Conservation (phyloP, 2,888 invertebrate species). For the Onchidella celtica region DNA sequence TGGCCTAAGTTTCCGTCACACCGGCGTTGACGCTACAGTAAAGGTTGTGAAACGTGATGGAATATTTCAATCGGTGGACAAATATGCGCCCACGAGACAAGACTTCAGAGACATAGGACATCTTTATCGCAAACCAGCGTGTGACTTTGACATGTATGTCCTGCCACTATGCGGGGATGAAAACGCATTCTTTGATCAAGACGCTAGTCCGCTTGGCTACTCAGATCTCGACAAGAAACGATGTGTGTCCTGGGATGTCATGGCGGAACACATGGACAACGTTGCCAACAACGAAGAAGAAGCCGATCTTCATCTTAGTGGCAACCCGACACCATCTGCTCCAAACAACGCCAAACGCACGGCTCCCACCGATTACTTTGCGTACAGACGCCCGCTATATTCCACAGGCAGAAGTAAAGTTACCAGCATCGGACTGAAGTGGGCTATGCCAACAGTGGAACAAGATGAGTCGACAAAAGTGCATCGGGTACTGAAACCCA, state of each 20-base stretch:
- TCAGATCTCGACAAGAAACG: neutral
- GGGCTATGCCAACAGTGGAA: conserved; percentile 44
- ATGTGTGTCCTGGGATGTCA: neutral
- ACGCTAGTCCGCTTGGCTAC: neutral
- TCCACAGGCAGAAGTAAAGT: conserved; percentile 40
- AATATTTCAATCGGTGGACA: conserved; percentile 45
- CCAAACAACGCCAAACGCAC: neutral
- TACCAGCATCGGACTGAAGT: conserved; percentile 48
- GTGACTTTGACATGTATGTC: neutral
- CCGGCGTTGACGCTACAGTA: neutral
- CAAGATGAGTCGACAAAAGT: neutral
- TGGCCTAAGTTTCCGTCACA: neutral
- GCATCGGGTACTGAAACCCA: neutral
- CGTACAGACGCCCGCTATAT: neutral
- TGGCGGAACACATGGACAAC: neutral
- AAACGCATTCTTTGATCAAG: neutral
- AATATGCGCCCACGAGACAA: conserved; percentile 36
- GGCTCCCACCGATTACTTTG: neutral
- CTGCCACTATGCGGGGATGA: conserved; percentile 2
- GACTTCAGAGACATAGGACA: neutral
- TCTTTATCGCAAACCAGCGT: neutral
- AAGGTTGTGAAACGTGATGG: conserved; percentile 43
- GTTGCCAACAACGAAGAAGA: neutral
- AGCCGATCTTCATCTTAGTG: neutral
- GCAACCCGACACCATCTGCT: neutral